Percentiles rank a stretch among this genome's conserved stretches.
phyloP scores from a whole-genome alignment of 2,113 vertebrate genomes.

The Eidolon helvum region DNA sequence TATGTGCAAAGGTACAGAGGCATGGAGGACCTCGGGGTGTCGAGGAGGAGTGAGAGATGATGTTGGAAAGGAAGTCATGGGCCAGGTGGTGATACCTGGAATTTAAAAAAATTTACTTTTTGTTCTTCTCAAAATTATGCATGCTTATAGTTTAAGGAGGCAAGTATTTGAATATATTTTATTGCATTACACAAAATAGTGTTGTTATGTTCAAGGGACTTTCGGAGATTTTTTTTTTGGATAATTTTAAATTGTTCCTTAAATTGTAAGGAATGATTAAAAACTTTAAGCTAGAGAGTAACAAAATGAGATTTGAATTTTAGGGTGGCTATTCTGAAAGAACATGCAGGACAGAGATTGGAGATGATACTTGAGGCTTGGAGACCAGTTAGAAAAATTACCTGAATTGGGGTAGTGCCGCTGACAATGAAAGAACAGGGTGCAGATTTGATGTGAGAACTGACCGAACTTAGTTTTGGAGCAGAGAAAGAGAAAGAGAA shows the following conservation, averaged over 20 bases:
- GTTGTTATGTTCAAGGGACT: neutral
- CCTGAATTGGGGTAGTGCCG: neutral
- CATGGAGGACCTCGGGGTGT: accelerated
- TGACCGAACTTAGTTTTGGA: neutral
- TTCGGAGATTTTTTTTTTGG: neutral
- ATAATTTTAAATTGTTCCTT: neutral
- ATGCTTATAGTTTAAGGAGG: neutral
- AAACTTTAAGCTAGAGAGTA: neutral
- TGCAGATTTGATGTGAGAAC: neutral
- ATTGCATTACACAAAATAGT: neutral
- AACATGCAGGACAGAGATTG: neutral
- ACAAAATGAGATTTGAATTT: neutral
- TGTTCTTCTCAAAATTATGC: neutral
- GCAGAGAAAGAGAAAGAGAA: neutral
- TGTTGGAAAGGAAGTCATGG: neutral
- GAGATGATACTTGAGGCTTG: neutral
- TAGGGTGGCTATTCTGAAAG: neutral
- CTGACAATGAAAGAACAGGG: neutral
- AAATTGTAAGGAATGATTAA: neutral
- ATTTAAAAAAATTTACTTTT: neutral
- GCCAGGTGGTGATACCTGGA: neutral
- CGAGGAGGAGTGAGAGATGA: neutral
- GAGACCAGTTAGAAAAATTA: neutral
- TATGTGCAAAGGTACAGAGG: neutral
- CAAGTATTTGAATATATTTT: neutral